A percentile compares a stretch with the other conserved stretches of the same genome.
phyloP scores from a whole-genome alignment of 2,797 vertebrate genomes.

The Pelodytes ibericus region DNA sequence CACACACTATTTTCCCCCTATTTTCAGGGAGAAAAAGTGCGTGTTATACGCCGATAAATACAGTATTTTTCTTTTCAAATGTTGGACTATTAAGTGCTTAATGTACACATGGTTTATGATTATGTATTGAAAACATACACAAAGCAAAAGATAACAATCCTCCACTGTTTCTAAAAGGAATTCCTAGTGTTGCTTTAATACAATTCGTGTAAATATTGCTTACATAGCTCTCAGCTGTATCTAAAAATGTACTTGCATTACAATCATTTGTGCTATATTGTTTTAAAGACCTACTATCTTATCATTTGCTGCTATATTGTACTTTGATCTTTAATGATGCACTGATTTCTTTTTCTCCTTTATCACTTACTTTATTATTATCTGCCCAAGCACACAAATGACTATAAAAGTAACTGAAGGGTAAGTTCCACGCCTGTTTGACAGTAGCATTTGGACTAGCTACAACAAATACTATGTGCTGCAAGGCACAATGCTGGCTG shows the following conservation, averaged over 20 bases:
- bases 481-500: conserved; percentile 68
- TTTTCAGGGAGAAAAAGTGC: no score
- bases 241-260: neutral
- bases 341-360: conserved; percentile 58
- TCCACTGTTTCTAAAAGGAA: neutral
- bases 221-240: neutral
- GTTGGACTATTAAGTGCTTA: neutral
- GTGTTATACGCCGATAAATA: no score
- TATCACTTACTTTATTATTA: conserved; percentile 54
- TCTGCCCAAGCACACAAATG: conserved; percentile 34
- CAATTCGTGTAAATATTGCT: neutral
- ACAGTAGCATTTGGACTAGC: neutral
- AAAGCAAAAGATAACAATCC: neutral
- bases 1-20: no score
- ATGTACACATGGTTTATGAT: neutral
- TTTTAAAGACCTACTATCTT: conserved; percentile 50
- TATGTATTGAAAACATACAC: neutral
- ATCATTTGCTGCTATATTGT: conserved; percentile 55
- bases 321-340: conserved; percentile 66
- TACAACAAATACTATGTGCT: conserved; percentile 66
- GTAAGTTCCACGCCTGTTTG: conserved; percentile 32
- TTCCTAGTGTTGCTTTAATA: neutral
- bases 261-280: neutral
- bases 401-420: conserved; percentile 1
- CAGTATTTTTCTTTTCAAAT: no score